Base-by-base conservation (phyloP, 2,113 vertebrate genomes). In the Oryctolagus cuniculus region DNA sequence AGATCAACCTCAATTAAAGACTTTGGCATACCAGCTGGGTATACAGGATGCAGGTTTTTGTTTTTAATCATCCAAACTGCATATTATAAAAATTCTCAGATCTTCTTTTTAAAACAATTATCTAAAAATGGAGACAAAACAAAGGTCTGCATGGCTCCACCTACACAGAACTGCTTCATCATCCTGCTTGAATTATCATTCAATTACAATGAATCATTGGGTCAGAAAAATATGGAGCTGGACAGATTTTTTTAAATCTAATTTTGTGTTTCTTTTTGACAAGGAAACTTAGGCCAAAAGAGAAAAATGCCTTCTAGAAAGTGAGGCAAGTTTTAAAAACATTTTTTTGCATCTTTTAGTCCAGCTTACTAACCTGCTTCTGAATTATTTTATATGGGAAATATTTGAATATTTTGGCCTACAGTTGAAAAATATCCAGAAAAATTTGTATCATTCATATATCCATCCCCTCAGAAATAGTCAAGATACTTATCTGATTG, bases 101-200 rank as follows among this genome's bases (percentile, higher is more conserved):
- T 31, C 53, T 69, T 55, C n/a, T 74, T 22, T 61, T 63, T 49
- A 44, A 80, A 95, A 61, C 6, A 90, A 36, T 29, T 69, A 7
- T 66, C 15, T 17, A 80, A 24, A 2, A 64, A 63, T 12, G 21
- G 15, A 83, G 16, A 2, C 29, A 51, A 34, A 84, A 34, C 3
- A 31, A 44, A 22, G 5, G 17, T 29, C 75, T 38, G 25, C 9
- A 81, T n/a, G 19, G 5, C 9, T 80, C 1, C 25, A 51, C 9
- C 34, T 91, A 75, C 8, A 85, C 0, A 74, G 17, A 38, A 53
- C 10, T 63, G 15, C 25, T 69, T 44, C 31, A 36, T 17, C 34
- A 87, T 36, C 90, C 17, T 77, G 34, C 53, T 90, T 17, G 16
- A 83, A 87, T 83, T 79, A 86, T 74, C 36, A 74, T 93, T 85